phyloP scores from a whole-genome alignment of 2,888 invertebrate genomes.

The Mesorhabditis belari region DNA sequence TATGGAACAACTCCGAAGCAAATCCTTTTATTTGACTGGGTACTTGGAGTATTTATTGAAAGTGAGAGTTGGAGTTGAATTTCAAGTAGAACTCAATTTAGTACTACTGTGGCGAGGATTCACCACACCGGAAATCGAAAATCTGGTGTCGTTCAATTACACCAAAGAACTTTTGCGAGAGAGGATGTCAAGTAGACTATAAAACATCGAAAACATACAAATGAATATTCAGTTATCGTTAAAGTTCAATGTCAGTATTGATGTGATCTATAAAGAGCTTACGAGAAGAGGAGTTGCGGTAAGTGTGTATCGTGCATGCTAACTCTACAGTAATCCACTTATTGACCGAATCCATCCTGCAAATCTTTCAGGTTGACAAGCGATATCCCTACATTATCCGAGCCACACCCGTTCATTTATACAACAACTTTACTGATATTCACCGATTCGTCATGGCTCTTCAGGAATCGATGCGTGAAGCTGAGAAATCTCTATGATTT shows the following conservation, averaged over 20 bases:
- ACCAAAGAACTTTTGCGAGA: slow-evolving; percentile 57
- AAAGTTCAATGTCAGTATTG: slow-evolving; percentile 55
- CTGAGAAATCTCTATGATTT: not conserved
- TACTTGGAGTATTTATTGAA: slow-evolving; percentile 57
- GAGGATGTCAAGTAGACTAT: slow-evolving; percentile 61
- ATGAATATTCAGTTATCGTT: slow-evolving; percentile 55
- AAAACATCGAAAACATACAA: slow-evolving; percentile 45
- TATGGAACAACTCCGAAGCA: slow-evolving; percentile 55
- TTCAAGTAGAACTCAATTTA: not conserved
- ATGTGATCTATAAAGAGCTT: slow-evolving; percentile 56
- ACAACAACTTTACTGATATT: slow-evolving; percentile 56
- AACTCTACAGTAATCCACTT: too few species aligned
- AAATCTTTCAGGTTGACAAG: slow-evolving; percentile 57
- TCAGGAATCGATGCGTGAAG: slow-evolving; percentile 8
- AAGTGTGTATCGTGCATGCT: slow-evolving; percentile 38
- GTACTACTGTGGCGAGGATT: slow-evolving; percentile 1
- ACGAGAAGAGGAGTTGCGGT: slow-evolving; percentile 59
- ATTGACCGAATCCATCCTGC: not conserved
- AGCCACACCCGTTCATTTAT: slow-evolving; percentile 59
- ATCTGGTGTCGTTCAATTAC: slow-evolving; percentile 57
- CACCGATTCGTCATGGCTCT: slow-evolving; percentile 38
- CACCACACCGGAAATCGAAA: slow-evolving; percentile 3
- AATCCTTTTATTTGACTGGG: slow-evolving; percentile 60
- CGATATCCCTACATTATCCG: slow-evolving; percentile 59
- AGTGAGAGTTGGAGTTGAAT: not conserved